Evolutionary conservation across 2,797 vertebrate species (phyloP).

Genomic region (Galaxias olidus): DNA sequence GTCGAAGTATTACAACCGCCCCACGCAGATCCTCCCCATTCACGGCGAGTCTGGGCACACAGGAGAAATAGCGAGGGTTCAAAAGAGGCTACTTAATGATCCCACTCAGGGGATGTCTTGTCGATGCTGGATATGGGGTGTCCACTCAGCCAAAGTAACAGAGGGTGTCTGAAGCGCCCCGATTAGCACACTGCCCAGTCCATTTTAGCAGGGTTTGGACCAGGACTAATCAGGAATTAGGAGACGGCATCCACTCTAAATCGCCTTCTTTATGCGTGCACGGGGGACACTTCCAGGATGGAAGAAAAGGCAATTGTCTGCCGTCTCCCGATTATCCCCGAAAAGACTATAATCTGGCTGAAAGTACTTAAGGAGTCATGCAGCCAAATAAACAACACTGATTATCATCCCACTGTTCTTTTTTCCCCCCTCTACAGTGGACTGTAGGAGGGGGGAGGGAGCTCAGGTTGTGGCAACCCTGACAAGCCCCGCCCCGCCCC

Average conservation of each 20-base stretch:
- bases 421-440: conserved; percentile 54
- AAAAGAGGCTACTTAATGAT: conserved; percentile 40
- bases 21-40: conserved; percentile 33
- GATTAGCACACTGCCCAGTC: conserved; percentile 82
- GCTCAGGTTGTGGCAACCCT: neutral
- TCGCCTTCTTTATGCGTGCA: conserved; percentile 69
- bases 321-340: conserved; percentile 81
- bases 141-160: conserved; percentile 33
- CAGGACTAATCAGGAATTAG: conserved; percentile 86
- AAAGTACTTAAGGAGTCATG: conserved; percentile 87
- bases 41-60: conserved; percentile 38
- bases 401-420: conserved; percentile 85
- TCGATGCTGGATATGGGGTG: conserved; percentile 30
- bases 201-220: conserved; percentile 82
- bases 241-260: conserved; percentile 80
- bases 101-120: conserved; percentile 39
- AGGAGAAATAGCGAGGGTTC: conserved; percentile 18
- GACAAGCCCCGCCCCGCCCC: conserved; percentile 47
- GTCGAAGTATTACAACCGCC: conserved; percentile 53
- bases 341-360: conserved; percentile 87
- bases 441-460: conserved; percentile 50
- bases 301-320: conserved; percentile 86
- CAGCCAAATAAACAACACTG: conserved; percentile 90
- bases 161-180: conserved; percentile 63
- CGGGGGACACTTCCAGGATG: conserved; percentile 78